Conservation (phyloP, 1,140 invertebrate species). For the Camponotus floridanus region DNA sequence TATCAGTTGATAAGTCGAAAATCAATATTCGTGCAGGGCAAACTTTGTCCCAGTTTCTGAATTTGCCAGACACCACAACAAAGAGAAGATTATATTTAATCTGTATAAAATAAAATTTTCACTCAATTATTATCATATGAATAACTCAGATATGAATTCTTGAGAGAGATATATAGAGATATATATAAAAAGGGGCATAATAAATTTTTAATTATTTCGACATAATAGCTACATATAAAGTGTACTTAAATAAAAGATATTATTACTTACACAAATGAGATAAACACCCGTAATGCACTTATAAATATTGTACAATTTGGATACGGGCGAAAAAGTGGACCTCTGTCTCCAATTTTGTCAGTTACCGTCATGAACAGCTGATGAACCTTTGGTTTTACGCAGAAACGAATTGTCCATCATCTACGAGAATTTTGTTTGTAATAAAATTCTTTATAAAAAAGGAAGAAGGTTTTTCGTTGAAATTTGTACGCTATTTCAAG, state of each 20-base stretch:
- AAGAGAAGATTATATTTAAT: slow-evolving; percentile 26
- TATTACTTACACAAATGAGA: slow-evolving; percentile 10
- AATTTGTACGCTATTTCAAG: too few relatives aligned
- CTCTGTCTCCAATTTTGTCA: neutral
- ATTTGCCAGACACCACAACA: slow-evolving; percentile 10
- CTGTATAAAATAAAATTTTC: neutral
- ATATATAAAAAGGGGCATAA: neutral
- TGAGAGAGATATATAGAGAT: too few relatives aligned
- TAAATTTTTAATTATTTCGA: neutral
- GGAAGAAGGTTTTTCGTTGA: too few relatives aligned
- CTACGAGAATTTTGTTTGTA: slow-evolving; percentile 14
- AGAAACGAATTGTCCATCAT: slow-evolving; percentile 18
- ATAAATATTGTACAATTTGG: neutral
- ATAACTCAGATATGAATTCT: too few relatives aligned
- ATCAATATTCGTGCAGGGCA: slow-evolving; percentile 31
- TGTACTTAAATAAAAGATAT: neutral
- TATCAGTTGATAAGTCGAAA: slow-evolving; percentile 7
- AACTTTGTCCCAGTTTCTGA: neutral
- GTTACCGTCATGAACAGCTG: slow-evolving; percentile 14
- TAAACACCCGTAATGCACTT: slow-evolving; percentile 31
- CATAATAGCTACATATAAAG: neutral
- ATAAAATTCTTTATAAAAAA: too few relatives aligned
- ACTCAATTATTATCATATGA: neutral
- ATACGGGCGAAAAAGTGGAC: slow-evolving; percentile 33
- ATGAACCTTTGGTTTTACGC: neutral